Percentiles rank a stretch among this genome's conserved stretches.
phyloP scores from a whole-genome alignment of 30 jellyfish, hydroid and myxozoan species.

The Chrysaora quinquecirrha region DNA sequence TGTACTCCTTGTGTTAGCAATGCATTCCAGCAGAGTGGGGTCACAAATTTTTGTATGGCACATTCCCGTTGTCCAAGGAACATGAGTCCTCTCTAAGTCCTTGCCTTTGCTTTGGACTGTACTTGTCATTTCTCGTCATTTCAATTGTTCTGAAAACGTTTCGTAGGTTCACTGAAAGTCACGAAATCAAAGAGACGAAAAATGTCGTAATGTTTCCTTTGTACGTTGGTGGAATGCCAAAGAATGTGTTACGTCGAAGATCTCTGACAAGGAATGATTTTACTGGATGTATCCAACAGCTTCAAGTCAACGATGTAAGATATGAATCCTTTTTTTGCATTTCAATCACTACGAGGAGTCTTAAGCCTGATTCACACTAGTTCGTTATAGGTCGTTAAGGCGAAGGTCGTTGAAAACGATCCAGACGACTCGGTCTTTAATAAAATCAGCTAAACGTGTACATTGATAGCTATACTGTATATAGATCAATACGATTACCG shows the following conservation, averaged over 20 bases:
- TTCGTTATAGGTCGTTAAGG: not conserved
- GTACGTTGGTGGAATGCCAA: constrained; percentile 10
- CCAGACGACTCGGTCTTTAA: too few relatives aligned
- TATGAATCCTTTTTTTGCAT: too few relatives aligned
- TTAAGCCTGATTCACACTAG: not conserved
- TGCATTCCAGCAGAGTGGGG: too few relatives aligned
- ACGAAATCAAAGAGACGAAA: not conserved
- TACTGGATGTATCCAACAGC: not conserved
- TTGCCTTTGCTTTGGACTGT: too few relatives aligned
- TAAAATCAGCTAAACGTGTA: too few relatives aligned
- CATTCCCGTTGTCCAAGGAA: too few relatives aligned
- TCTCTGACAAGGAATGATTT: not conserved
- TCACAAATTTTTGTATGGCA: too few relatives aligned
- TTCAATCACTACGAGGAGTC: not conserved
- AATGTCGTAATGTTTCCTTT: not conserved
- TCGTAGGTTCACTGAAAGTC: not conserved
- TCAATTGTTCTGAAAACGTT: too few relatives aligned
- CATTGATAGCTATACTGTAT: not conserved
- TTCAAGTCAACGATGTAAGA: not conserved
- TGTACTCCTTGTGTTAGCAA: too few relatives aligned
- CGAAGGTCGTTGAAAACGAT: not conserved
- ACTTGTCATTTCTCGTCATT: too few relatives aligned
- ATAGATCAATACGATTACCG: too few relatives aligned
- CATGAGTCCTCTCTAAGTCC: too few relatives aligned
- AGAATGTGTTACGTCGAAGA: not conserved